phyloP scores from a whole-genome alignment of 2,888 invertebrate genomes.

The Gastracanthus pulcherrimus region DNA sequence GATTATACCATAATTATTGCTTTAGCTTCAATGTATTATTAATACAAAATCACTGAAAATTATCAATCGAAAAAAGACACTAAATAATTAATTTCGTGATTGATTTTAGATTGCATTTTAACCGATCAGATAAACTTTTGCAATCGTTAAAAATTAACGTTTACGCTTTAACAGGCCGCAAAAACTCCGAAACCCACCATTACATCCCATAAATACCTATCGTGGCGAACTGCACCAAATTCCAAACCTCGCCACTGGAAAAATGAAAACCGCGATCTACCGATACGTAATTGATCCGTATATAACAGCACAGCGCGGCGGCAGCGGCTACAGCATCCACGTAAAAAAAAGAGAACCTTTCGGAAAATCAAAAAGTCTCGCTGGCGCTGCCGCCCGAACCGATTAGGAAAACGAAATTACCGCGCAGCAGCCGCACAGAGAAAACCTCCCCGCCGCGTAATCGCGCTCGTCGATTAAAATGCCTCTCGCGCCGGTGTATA shows the following conservation, averaged over 20 bases:
- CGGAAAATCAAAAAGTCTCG: constrained; percentile 18
- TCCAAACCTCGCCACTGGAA: neutral
- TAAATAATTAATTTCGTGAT: too few species aligned
- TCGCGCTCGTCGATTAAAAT: constrained; percentile 47
- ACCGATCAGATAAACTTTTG: too few species aligned
- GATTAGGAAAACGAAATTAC: constrained; percentile 36
- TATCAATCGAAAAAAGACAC: too few species aligned
- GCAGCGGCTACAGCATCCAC: neutral
- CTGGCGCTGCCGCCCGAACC: neutral
- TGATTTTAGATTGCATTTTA: too few species aligned
- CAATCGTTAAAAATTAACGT: too few species aligned
- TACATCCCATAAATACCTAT: neutral
- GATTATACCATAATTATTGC: too few species aligned
- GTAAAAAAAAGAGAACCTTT: neutral
- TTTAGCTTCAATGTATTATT: too few species aligned
- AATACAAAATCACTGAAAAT: too few species aligned
- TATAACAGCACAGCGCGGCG: too few species aligned
- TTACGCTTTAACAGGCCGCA: neutral
- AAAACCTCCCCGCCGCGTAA: constrained; percentile 29
- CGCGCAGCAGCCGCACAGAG: constrained; percentile 3
- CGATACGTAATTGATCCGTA: constrained; percentile 27
- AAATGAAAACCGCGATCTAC: too few species aligned
- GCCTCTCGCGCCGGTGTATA: constrained; percentile 7
- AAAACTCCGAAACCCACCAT: neutral
- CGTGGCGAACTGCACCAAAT: neutral